Evolutionary conservation across 2,888 invertebrate genomes (phyloP), one percentile per base, ranked within the genome.

Genomic region (Torymus texanus): DNA sequence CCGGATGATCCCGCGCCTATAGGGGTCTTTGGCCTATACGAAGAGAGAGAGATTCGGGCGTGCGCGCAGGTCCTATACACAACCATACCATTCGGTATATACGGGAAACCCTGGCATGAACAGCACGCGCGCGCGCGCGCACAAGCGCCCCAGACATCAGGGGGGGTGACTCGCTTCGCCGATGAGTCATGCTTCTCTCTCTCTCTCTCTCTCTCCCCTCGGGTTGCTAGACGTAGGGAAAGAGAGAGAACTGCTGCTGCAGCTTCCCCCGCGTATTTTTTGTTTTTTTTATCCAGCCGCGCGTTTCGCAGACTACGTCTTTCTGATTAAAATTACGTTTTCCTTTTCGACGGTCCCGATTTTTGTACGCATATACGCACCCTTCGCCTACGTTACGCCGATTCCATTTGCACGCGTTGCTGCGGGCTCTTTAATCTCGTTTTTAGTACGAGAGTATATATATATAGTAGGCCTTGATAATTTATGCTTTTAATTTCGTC

Each of bases 81-180:
- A 29, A 1, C 29, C 12, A 24, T 51, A 50, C 10, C 18, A 68
- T 68, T 56, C 56, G 51, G 41, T 16, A n/a, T n/a, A n/a, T n/a
- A 63, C 8, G 29, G 67, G 62, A 83, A 84, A 79, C 82, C 82
- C 80, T 82, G 85, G 83, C 83, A 85, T 83, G 86, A 86, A 2
- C 21, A 21, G 21, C 21, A 21, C 2, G 86, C 41, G 84, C 86
- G 68, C 59, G 21, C 21, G 2, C 2, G 86, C 41, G 84, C 86
- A 62, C 59, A 21, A 82, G 82, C 80, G 53, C 16, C 65, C 70
- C 58, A 78, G 65, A 21, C 50, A 21, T n/a, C n/a, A n/a, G n/a
- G 66, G 80, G 71, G 80, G 79, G 73, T 73, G 81, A 73, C 75
- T 71, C 62, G 74, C 61, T 77, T 77, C 62, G 62, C 56, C 73